Base-by-base conservation (phyloP, 1,140 invertebrate genomes). In the Galleria mellonella region DNA sequence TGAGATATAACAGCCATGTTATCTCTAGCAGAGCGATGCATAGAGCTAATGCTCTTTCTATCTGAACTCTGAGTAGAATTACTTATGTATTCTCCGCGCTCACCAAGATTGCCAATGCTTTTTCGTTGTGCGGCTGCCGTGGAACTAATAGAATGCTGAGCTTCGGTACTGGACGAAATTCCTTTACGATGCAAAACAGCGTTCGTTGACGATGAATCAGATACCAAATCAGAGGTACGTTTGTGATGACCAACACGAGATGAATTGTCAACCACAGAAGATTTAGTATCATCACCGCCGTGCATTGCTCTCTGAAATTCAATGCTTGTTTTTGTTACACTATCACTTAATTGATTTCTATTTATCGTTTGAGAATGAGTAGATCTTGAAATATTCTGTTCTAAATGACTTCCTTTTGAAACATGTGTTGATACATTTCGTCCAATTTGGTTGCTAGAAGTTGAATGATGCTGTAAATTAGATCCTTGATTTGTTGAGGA, bases 71-170 rank as follows among this genome's bases (percentile, higher is more conserved):
- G 90, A 9, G 88, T 88, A 0, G 87, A 89, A 52, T 90, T 90
- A 47, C 86, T 90, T 40, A 91, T 89, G 66, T 89, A 91, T 51
- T 91, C 89, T 1, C 91, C 91, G 51, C 90, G 90, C 50, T 94
- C 92, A 11, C 91, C 90, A 0, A 94, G 77, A 68, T 94, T 94
- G 0, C 90, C 89, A 13, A 94, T 93, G 39, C 93, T 94, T 72
- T 93, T 94, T 17, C 92, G 87, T 64, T 94, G 92, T 57, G 92
- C 91, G 9, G 92, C 90, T 10, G 93, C 93, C 1, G 92, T 91
- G 0, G 92, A 91, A n/a, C 92, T 93, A 4, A 91, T 90, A 7
- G 89, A 89, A 55, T 92, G 91, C 4, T 91, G 77, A 4, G 90
- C 89, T 69, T 91, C 90, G 7, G 72, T 83, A 4, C 83, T 81